A percentile compares a stretch with the other conserved stretches of the same genome.
phyloP scores from a whole-genome alignment of 2,888 invertebrate genomes.

The Anorthoa munda region DNA sequence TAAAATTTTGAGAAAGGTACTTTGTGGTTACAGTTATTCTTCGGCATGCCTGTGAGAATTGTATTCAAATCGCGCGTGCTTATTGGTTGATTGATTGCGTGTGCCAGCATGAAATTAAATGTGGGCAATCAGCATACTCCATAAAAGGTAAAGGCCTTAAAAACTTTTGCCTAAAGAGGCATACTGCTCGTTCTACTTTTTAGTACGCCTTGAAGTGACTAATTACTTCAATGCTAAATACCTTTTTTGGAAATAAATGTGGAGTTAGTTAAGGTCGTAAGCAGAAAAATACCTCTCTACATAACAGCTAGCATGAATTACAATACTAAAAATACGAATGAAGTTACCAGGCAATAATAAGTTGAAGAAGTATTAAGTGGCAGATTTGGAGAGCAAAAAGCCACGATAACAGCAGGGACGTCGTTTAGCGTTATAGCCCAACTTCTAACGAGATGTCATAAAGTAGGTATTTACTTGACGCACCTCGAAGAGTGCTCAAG shows the following conservation, averaged over 20 bases:
- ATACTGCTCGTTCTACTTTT: neutral
- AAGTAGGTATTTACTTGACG: slow-evolving; percentile 87
- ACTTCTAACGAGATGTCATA: slow-evolving; percentile 89
- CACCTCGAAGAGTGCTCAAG: slow-evolving; percentile 72
- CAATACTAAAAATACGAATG: slow-evolving; percentile 36
- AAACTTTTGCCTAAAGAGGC: no score
- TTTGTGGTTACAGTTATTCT: slow-evolving; percentile 10
- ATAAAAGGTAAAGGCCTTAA: neutral
- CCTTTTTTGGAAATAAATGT: neutral
- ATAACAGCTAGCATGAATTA: slow-evolving; percentile 9
- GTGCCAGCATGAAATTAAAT: neutral
- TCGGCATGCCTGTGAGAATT: neutral
- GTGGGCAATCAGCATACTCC: slow-evolving; percentile 7
- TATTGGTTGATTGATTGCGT: slow-evolving; percentile 4
- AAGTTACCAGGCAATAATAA: slow-evolving; percentile 81
- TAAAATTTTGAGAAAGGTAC: slow-evolving; percentile 22
- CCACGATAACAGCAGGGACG: slow-evolving; percentile 78
- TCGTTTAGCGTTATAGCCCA: slow-evolving; percentile 86
- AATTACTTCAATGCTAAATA: neutral
- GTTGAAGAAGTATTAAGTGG: slow-evolving; percentile 79
- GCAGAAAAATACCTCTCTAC: slow-evolving; percentile 1
- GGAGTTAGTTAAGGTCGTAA: neutral
- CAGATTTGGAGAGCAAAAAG: slow-evolving; percentile 83
- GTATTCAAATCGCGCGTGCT: slow-evolving; percentile 1
- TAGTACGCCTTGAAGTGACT: neutral